A percentile compares a stretch with the other conserved stretches of the same genome.
phyloP scores from a whole-genome alignment of 2,888 invertebrate genomes.

The Metalampra italica region DNA sequence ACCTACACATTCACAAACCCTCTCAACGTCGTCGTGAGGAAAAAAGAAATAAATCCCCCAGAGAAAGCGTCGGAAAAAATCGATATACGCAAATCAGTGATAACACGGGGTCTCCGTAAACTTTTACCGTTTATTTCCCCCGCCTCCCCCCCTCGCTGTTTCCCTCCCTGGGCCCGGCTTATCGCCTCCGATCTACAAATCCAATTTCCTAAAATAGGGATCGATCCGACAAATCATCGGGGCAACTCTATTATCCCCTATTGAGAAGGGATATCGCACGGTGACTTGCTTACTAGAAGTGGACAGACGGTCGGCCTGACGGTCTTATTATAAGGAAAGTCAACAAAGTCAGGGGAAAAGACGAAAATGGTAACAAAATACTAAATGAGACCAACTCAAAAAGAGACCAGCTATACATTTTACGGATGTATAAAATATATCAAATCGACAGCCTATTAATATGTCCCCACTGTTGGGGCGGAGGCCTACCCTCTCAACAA shows the following conservation, averaged over 20 bases:
- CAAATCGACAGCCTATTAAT: no score
- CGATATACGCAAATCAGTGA: slow-evolving; percentile 76
- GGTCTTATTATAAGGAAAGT: background rate
- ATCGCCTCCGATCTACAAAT: slow-evolving; percentile 77
- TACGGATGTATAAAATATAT: no score
- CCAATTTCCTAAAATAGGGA: slow-evolving; percentile 79
- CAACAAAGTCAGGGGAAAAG: background rate
- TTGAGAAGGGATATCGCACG: slow-evolving; percentile 17
- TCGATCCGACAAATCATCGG: slow-evolving; percentile 79
- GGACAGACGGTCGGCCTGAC: background rate
- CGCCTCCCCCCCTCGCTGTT: slow-evolving; percentile 23
- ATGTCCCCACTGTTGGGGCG: no score
- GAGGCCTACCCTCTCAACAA: no score
- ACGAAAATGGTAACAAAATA: no score
- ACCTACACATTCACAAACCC: background rate
- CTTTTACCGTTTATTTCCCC: slow-evolving; percentile 58
- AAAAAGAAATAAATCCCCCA: slow-evolving; percentile 48
- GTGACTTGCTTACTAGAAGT: slow-evolving; percentile 34
- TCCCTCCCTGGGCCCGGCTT: slow-evolving; percentile 40
- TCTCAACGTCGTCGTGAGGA: slow-evolving; percentile 5
- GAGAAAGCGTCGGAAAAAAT: slow-evolving; percentile 44
- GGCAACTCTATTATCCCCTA: slow-evolving; percentile 61
- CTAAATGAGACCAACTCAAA: background rate
- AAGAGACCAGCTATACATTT: background rate
- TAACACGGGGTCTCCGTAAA: slow-evolving; percentile 58